A percentile compares a stretch with the other conserved stretches of the same genome.
These are phyloP conservation scores for Brevimyrus niger DNA, from an alignment of 2,113 vertebrate genomes.

Conservation along the genomic window DNA sequence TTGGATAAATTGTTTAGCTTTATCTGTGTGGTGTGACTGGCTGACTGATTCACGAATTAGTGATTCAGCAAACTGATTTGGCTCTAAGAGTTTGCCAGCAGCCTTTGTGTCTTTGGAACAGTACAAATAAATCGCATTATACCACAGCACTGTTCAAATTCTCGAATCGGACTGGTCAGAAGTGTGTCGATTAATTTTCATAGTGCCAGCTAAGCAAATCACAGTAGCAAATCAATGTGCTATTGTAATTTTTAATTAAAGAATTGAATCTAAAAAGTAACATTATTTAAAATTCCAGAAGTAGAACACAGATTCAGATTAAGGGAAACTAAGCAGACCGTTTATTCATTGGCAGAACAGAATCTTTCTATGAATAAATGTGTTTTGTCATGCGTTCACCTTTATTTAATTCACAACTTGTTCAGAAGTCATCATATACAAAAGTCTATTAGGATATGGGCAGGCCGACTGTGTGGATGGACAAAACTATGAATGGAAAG, in stretches of 20 bases:
- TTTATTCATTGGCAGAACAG: background rate
- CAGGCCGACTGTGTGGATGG: background rate
- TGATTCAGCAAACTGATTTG: background rate
- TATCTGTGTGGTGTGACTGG: background rate
- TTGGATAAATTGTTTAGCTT: background rate
- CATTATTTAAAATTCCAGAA: background rate
- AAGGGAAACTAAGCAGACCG: background rate
- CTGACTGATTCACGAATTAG: background rate
- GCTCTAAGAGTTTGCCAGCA: background rate
- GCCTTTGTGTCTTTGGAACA: background rate
- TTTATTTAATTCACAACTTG: background rate
- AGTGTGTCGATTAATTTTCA: background rate
- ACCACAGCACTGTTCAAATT: background rate
- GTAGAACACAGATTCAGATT: background rate
- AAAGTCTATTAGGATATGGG: background rate
- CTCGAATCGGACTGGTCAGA: background rate
- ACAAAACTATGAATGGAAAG: background rate
- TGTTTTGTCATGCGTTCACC: background rate
- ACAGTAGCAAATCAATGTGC: background rate
- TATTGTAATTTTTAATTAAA: background rate
- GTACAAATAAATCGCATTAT: background rate
- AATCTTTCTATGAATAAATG: background rate
- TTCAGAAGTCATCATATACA: background rate
- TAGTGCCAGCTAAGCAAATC: background rate
- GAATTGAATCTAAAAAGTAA: no score